A percentile compares a stretch with the other conserved stretches of the same genome.
Conservation (phyloP, 2,797 vertebrate species). For the Sebastes taczanowskii region DNA sequence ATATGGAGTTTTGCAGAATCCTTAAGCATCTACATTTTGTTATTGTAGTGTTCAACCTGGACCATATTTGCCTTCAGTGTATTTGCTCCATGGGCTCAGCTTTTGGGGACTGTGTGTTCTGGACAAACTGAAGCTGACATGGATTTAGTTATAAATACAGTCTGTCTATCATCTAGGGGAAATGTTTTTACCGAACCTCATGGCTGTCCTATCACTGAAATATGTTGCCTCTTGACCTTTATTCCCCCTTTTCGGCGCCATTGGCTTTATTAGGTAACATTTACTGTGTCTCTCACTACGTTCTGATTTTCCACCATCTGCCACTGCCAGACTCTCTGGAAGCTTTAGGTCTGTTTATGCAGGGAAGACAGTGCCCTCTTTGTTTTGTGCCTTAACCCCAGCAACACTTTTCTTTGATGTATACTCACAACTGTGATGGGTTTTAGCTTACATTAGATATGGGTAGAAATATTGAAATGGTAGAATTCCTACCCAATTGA, state of each 20-base stretch:
- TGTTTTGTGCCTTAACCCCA: neutral
- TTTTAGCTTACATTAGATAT: neutral
- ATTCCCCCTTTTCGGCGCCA: neutral
- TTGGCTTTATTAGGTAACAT: constrained; percentile 15
- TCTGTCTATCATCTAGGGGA: neutral
- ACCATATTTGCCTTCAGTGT: neutral
- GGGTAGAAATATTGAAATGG: neutral
- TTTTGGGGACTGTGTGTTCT: neutral
- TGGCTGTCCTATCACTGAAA: neutral
- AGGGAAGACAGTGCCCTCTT: neutral
- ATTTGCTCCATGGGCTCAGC: neutral
- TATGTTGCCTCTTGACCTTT: constrained; percentile 9
- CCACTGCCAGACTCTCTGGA: constrained; percentile 22
- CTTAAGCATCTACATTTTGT: neutral
- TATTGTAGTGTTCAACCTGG: neutral
- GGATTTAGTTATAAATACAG: neutral
- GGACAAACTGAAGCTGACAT: neutral
- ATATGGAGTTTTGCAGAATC: neutral
- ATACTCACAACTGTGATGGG: neutral
- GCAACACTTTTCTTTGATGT: neutral
- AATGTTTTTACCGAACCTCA: neutral
- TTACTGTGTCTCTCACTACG: constrained; percentile 14
- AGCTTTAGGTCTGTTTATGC: constrained; percentile 1
- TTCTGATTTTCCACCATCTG: constrained; percentile 47
- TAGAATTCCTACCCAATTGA: neutral